Percentiles rank a stretch among this genome's conserved stretches.
Evolutionary conservation across 2,113 vertebrate species (phyloP).

Genomic region (Isurus oxyrinchus): DNA sequence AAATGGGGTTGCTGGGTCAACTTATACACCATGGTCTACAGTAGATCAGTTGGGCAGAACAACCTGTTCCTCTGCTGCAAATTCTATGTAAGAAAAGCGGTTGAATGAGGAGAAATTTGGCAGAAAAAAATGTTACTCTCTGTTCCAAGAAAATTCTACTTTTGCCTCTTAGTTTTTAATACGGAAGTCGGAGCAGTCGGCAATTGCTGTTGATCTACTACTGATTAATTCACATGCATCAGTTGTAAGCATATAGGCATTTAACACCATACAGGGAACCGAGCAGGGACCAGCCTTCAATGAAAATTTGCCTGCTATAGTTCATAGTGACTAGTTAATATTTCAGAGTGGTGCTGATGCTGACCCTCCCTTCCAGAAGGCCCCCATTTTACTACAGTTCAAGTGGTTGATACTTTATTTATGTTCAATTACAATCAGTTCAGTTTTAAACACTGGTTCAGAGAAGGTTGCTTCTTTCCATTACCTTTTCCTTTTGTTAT

Average conservation of each 20-base stretch:
- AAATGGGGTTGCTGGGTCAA: too few relatives aligned
- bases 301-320: not conserved
- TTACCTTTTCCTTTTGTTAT: too few relatives aligned
- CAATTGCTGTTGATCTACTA: not conserved
- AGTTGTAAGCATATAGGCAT: not conserved
- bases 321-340: not conserved
- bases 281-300: not conserved
- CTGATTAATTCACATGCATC: not conserved
- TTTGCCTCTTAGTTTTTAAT: too few relatives aligned
- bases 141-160: not conserved
- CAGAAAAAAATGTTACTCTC: too few relatives aligned
- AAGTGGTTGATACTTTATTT: not conserved
- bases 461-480: not conserved
- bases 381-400: not conserved
- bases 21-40: too few relatives aligned
- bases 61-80: not conserved
- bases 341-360: not conserved
- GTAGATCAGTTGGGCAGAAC: not conserved
- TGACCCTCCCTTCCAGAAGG: not conserved
- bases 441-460: not conserved
- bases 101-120: not conserved
- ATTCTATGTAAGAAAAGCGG: not conserved
- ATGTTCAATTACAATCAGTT: not conserved
- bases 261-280: not conserved
- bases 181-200: not conserved